Conservation (phyloP, 2,797 vertebrate genomes). For the Ficedula albicollis region DNA sequence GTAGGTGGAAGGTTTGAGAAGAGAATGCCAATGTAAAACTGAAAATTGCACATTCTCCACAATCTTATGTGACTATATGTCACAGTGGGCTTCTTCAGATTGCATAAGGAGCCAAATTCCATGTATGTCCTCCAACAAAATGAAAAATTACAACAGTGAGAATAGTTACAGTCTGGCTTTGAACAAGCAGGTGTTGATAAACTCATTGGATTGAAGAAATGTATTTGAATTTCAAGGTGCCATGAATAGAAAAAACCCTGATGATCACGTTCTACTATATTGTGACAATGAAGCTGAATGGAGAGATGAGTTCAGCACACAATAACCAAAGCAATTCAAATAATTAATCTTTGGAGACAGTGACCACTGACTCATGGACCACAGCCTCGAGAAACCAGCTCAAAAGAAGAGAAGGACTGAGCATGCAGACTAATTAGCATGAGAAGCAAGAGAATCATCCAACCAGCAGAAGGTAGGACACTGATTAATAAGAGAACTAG, state of each 20-base stretch:
- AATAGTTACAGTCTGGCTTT: neutral
- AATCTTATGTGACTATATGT: neutral
- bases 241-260: neutral
- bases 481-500: neutral
- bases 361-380: neutral
- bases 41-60: neutral
- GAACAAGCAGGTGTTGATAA: neutral
- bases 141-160: neutral
- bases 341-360: neutral
- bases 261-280: neutral
- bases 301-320: neutral
- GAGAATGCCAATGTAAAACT: neutral
- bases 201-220: neutral
- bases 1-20: neutral
- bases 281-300: neutral
- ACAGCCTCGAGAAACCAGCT: too few species aligned
- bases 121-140: neutral
- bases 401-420: neutral
- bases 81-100: neutral
- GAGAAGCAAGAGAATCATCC: neutral
- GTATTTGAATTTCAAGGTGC: neutral
- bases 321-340: neutral
- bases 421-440: neutral
- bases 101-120: neutral
- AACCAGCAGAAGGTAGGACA: neutral